phyloP scores from a whole-genome alignment of 64 coral and sea anemone genomes.

The Pocillopora verrucosa region DNA sequence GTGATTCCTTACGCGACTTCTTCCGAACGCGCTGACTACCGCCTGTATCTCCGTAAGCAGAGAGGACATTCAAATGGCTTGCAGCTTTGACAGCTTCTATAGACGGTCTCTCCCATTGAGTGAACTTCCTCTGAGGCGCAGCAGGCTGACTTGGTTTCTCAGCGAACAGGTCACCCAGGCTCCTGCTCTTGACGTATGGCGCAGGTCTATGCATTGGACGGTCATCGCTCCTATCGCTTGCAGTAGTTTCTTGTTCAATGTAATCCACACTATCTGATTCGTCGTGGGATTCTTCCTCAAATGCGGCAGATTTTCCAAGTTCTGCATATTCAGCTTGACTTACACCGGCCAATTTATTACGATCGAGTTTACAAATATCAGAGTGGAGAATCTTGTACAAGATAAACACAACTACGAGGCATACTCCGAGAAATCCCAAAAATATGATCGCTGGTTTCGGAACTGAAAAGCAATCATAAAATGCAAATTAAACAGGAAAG shows the following conservation, averaged over 20 bases:
- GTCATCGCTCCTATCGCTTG: neutral
- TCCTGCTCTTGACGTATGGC: neutral
- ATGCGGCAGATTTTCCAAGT: neutral
- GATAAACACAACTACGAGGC: constrained; percentile 53
- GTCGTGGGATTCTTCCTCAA: neutral
- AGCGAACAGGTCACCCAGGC: constrained; percentile 4
- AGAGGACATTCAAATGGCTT: constrained; percentile 25
- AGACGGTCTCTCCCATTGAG: neutral
- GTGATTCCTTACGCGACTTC: neutral
- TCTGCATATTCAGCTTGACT: constrained; percentile 22
- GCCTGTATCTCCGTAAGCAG: constrained; percentile 50
- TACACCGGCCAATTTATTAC: constrained; percentile 10
- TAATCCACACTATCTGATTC: constrained; percentile 11
- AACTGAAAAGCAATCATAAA: constrained; percentile 33
- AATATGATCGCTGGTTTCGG: constrained; percentile 62
- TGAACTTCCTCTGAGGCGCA: constrained; percentile 9
- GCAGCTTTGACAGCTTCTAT: neutral
- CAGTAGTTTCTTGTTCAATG: neutral
- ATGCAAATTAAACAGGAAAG: neutral
- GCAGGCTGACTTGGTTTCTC: constrained; percentile 14
- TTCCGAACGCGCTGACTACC: neutral
- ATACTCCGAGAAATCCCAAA: constrained; percentile 53
- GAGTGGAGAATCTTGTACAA: constrained; percentile 64
- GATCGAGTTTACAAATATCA: constrained; percentile 31
- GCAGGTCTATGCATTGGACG: neutral